phyloP scores from a whole-genome alignment of 2,113 vertebrate genomes.

The Cinclus cinclus region DNA sequence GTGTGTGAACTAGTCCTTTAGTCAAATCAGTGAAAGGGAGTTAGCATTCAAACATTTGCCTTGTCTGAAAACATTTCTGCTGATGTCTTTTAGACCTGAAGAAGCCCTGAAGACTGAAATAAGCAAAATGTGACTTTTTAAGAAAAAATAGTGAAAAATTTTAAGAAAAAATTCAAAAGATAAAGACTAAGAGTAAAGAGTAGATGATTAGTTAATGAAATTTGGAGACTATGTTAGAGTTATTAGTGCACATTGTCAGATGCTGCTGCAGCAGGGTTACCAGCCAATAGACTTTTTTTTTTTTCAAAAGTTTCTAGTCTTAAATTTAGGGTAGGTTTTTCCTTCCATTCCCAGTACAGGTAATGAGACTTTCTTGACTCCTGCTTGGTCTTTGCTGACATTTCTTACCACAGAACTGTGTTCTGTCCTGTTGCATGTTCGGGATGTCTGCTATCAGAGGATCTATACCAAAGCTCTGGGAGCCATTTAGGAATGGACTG shows the following conservation, averaged over 20 bases:
- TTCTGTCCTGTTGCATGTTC: fast-evolving
- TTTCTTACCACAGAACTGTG: background rate
- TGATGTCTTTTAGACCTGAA: background rate
- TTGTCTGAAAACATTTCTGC: background rate
- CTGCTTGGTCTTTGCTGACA: background rate
- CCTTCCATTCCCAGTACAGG: background rate
- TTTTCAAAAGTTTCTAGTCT: background rate
- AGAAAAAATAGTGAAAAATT: background rate
- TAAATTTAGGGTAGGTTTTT: background rate
- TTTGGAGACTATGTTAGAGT: background rate
- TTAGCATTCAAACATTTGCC: background rate
- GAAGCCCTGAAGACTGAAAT: background rate
- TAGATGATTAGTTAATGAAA: background rate
- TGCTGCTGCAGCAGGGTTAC: background rate
- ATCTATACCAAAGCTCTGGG: background rate
- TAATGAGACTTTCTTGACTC: background rate
- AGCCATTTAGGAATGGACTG: background rate
- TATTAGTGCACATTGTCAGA: background rate
- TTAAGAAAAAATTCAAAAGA: background rate
- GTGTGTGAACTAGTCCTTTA: background rate
- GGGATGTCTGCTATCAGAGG: background rate
- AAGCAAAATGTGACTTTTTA: background rate
- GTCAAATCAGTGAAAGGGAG: background rate
- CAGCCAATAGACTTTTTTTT: background rate
- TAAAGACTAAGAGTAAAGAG: background rate